Conservation (phyloP, 2,113 vertebrate genomes). For the Ptychochromis oligacanthus region DNA sequence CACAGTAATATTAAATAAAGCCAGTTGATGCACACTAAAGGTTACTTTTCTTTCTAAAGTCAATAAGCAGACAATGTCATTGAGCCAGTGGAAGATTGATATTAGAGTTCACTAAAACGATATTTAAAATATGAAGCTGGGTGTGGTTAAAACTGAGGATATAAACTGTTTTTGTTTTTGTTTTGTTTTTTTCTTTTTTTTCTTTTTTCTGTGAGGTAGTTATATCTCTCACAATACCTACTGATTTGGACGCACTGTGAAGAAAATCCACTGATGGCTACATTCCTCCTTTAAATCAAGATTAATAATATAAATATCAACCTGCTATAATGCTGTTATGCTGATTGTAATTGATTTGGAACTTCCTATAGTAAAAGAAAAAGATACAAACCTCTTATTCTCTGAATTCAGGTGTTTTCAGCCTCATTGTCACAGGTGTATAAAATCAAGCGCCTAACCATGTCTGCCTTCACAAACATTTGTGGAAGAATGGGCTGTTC, state of each 20-base stretch:
- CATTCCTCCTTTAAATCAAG: constrained; percentile 18
- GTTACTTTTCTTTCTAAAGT: constrained; percentile 22
- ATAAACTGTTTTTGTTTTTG: constrained; percentile 1
- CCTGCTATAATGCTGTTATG: neutral
- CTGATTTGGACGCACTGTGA: constrained; percentile 1
- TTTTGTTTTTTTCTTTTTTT: too few relatives aligned
- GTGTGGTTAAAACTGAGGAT: neutral
- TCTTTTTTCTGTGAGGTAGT: neutral
- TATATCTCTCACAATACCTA: neutral
- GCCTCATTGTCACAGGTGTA: neutral
- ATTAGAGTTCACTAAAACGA: neutral
- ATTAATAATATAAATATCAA: neutral
- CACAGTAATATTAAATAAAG: constrained; percentile 43
- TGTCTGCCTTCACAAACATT: too few relatives aligned
- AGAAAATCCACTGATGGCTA: neutral
- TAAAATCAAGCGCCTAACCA: neutral
- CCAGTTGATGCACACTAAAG: constrained; percentile 12
- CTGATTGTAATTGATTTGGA: neutral
- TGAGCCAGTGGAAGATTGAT: neutral
- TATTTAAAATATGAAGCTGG: constrained; percentile 6
- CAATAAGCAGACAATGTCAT: constrained; percentile 6
- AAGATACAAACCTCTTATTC: neutral
- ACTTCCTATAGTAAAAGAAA: neutral
- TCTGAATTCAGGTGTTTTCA: neutral
- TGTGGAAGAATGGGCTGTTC: too few relatives aligned